Evolutionary conservation across 2,113 vertebrate genomes (phyloP), one percentile per base, ranked within the genome.

Genomic region (Cryptotis parvus): DNA sequence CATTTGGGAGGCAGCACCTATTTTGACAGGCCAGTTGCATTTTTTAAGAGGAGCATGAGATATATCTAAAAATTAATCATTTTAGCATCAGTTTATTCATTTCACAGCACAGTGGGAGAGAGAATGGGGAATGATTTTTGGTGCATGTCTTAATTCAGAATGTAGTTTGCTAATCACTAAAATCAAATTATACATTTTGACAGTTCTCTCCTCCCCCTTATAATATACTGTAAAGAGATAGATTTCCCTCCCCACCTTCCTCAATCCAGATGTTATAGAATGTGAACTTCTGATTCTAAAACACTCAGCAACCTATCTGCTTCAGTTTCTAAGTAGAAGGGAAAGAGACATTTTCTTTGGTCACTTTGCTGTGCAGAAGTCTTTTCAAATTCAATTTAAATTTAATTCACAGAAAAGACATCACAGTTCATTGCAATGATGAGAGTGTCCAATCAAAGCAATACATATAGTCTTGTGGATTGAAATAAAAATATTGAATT

Each of bases 1-100:
- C 96, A 94, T 97, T 95, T 97, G 65, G 39, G 95, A 97, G 80
- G 84, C 37, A 94, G 79, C 22, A 20, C 39, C 82, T 96, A 81
- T 97, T 97, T 97, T 95, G 90, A 96, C 84, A 96, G 90, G 24
- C 27, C 26, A 39, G 26, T 33, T 93, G n/a, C 43, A 83, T 78
- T 92, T 74, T 89, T 85, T 95, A 79, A 96, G 52, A 27, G 66
- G 2, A 63, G 90, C 84, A 63, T 95, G 90, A 95, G 95, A 84
- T 96, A 94, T 96, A 96, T 96, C 4, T 37, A 39, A 1, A 27
- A 95, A 95, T 72, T 26, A 22, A 68, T 80, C 58, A 85, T 72
- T 93, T 93, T 94, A 91, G 91, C 49, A 95, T 84, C 88, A 94
- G 95, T 91, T 84, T 68, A 78, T 95, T 97, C 58, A 16, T 91